Base-by-base conservation (phyloP, 2,113 vertebrate genomes). In the Lasiurus borealis region DNA sequence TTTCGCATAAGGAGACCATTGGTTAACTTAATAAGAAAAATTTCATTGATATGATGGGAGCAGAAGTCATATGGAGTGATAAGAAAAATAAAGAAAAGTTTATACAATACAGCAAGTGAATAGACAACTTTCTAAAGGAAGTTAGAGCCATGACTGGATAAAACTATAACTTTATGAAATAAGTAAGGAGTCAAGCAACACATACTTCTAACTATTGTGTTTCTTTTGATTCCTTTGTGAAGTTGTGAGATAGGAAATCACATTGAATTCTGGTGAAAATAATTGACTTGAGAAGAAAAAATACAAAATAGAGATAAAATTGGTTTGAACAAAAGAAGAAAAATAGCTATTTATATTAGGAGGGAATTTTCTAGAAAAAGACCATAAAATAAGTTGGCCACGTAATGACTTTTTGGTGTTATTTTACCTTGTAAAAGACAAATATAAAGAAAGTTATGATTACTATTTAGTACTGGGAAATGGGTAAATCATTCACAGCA, bases 281-380 rank as follows among this genome's bases (percentile, higher is more conserved):
- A 14, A 89, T 31, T 54, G 34, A 73, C 5, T 36, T 62, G 6
- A 36, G 29, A 27, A 3, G 34, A 72, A 83, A 88, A 88, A 25
- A 19, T 59, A 59, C 16, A 50, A 87, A 82, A 83, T 0, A 44
- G 6, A 62, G 0, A 29, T 31, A 83, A 64, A 12, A 87, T 12
- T 76, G 69, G 3, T 12, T 62, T 69, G 11, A 82, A 54, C 16
- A 69, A 93, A 80, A 31, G 14, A 91, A 50, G 15, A 81, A 82
- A 54, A 80, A 80, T 13, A 81, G n/a, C 12, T 62, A 4, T 88
- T 68, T 71, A 7, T 95, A 23, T 40, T 68, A 23, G 48, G 9
- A 21, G 31, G 4, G 16, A 34, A 50, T 64, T 93, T 93, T 88
- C n/a, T 88, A 94, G 44, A 76, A 83, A 83, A 77, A 68, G 27